Evolutionary conservation across 2,113 vertebrate genomes (phyloP).

Genomic region (Lampris incognitus): DNA sequence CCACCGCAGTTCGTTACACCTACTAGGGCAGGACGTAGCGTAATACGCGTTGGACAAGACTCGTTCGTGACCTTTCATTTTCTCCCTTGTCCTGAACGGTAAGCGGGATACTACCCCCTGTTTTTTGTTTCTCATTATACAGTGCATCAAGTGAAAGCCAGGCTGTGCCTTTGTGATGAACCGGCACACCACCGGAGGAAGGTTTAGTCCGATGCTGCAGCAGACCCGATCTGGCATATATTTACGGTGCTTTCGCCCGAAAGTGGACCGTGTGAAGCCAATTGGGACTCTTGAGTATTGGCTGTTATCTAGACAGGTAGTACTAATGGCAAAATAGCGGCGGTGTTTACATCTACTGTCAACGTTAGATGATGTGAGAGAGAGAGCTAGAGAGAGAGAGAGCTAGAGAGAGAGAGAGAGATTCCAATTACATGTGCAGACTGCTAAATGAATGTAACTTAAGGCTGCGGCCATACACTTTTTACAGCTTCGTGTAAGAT

Average conservation of each 20-base stretch:
- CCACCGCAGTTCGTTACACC: background rate
- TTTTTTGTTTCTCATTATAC: conserved; percentile 4
- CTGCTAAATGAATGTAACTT: too few species aligned
- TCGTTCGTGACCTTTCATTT: conserved; percentile 5
- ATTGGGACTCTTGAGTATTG: too few species aligned
- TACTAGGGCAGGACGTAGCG: background rate
- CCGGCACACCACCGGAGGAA: background rate
- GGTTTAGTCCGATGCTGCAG: conserved; percentile 17
- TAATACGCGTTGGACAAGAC: background rate
- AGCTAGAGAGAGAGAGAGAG: too few species aligned
- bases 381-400: too few species aligned
- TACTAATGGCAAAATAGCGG: too few species aligned
- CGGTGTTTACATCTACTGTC: too few species aligned
- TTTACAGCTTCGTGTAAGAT: too few species aligned
- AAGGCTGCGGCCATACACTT: too few species aligned
- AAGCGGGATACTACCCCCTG: conserved; percentile 20
- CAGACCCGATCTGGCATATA: background rate
- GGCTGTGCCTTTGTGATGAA: background rate
- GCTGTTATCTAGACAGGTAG: too few species aligned
- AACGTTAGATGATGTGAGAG: too few species aligned
- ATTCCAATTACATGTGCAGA: too few species aligned
- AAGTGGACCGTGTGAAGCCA: background rate
- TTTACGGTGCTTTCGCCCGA: background rate
- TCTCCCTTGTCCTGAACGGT: conserved; percentile 28
- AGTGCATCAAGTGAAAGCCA: conserved; percentile 5